Base-by-base conservation (phyloP, 2,888 invertebrate species). In the Oxystoma pomonae region DNA sequence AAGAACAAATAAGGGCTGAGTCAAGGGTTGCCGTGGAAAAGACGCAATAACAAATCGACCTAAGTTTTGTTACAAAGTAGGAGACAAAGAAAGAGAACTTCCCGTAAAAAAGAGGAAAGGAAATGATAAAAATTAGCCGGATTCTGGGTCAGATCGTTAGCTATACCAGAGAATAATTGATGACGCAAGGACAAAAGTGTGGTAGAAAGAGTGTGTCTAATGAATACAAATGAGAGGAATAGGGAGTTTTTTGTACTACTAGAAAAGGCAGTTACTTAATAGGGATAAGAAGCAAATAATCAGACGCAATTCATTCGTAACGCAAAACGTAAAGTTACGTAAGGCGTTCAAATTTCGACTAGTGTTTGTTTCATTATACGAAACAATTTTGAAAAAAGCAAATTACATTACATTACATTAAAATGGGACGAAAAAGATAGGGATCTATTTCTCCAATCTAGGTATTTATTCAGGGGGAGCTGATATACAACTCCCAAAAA, bases 1-100 rank as follows among this genome's bases (percentile, higher is more conserved):
- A 65, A 59, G 62, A 64, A 63, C 61, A 60, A 63, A 67, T 67
- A 67, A 62, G 49, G 66, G 64, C 64, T 16, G 59, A 49, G 62
- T 49, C 56, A 61, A 63, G 61, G 57, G 61, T 35, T 35, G 35
- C 35, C 35, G 35, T 35, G 35, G 35, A 35, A 35, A 35, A 35
- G 35, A 35, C 35, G 35, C 35, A 35, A 35, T 35, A 35, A 35
- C 35, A 35, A 35, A 35, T 35, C 35, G 35, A 35, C 35, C n/a
- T 3, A 35, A 35, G 35, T 35, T 35, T 35, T 35, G 35, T 35
- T 35, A 35, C 35, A 35, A 35, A 35, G n/a, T n/a, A n/a, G 12
- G 35, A 35, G 35, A 35, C 35, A 35, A 35, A 35, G 35, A 35
- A 12, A 35, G 35, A 35, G 5, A 35, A 35, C 12, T 35, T 35